Percentiles rank a stretch among this genome's conserved stretches.
These are phyloP conservation scores for Hippocampus mohnikei DNA, from an alignment of 2,113 vertebrate species.

Conservation along the genomic window DNA sequence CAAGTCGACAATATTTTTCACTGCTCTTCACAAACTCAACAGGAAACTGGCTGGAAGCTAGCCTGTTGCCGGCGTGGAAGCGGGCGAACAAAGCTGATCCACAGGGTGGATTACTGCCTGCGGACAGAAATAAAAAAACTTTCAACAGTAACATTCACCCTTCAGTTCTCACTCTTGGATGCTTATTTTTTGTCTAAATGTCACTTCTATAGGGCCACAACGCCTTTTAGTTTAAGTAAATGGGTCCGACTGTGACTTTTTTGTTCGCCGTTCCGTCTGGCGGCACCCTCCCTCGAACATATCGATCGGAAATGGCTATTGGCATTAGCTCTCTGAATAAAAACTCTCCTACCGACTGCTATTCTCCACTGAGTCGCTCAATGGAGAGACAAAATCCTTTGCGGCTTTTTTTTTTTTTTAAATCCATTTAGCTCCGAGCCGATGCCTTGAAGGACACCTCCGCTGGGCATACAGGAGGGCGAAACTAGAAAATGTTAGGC, in stretches of 20 bases:
- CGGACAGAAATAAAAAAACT: conserved; percentile 30
- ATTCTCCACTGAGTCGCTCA: conserved; percentile 64
- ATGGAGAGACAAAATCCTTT: conserved; percentile 67
- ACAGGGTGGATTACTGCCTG: conserved; percentile 56
- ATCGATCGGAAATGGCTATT: conserved; percentile 71
- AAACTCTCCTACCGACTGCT: conserved; percentile 61
- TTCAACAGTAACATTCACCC: conserved; percentile 41
- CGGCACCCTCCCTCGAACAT: conserved; percentile 62
- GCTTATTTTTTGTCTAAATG: conserved; percentile 56
- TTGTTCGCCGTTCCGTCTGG: conserved; percentile 64
- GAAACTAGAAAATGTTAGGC: conserved; percentile 57
- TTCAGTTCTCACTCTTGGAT: conserved; percentile 46
- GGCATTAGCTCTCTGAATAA: conserved; percentile 70
- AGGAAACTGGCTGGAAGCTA: not conserved
- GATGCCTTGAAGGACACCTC: conserved; percentile 34
- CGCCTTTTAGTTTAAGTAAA: conserved; percentile 64
- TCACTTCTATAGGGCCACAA: conserved; percentile 51
- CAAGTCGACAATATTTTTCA: conserved; percentile 48
- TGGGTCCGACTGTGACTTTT: conserved; percentile 69
- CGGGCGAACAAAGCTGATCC: conserved; percentile 54
- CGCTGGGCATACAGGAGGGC: conserved; percentile 14
- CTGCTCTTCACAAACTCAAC: conserved; percentile 44
- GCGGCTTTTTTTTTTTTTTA: conserved; percentile 41
- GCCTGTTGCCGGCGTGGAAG: not conserved
- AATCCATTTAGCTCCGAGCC: conserved; percentile 16